Percentiles rank a stretch among this genome's conserved stretches.
Evolutionary conservation across 2,113 vertebrate species (phyloP).

Genomic region (Myrmophylax atrothorax): DNA sequence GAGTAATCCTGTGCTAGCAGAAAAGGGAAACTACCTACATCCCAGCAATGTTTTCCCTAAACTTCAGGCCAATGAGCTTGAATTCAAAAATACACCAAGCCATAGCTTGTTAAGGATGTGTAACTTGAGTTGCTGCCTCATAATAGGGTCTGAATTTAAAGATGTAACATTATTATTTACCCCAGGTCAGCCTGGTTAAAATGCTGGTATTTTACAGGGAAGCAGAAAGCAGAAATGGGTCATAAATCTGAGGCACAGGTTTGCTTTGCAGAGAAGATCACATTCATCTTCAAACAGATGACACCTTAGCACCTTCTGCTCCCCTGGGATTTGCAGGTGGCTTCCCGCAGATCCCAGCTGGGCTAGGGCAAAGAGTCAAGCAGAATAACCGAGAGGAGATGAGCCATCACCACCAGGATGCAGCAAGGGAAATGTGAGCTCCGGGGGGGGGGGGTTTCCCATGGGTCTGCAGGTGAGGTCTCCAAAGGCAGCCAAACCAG

Average conservation of each 20-base stretch:
- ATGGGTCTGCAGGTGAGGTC: not conserved
- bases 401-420: not conserved
- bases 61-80: not conserved
- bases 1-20: not conserved
- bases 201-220: not conserved
- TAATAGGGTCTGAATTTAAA: not conserved
- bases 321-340: not conserved
- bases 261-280: not conserved
- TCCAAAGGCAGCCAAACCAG: not conserved
- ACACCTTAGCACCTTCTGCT: not conserved
- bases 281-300: not conserved
- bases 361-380: not conserved
- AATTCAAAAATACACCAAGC: not conserved
- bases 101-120: not conserved
- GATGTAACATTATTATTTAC: not conserved
- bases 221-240: not conserved
- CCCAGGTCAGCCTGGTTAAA: not conserved
- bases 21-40: not conserved
- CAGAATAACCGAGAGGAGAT: not conserved
- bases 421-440: not conserved
- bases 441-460: not conserved
- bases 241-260: not conserved
- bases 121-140: not conserved
- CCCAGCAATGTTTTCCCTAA: not conserved
- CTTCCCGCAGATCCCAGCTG: not conserved